These are phyloP conservation scores for Aphelinus certus DNA, from an alignment of 1,140 invertebrate genomes.

Conservation along the genomic window DNA sequence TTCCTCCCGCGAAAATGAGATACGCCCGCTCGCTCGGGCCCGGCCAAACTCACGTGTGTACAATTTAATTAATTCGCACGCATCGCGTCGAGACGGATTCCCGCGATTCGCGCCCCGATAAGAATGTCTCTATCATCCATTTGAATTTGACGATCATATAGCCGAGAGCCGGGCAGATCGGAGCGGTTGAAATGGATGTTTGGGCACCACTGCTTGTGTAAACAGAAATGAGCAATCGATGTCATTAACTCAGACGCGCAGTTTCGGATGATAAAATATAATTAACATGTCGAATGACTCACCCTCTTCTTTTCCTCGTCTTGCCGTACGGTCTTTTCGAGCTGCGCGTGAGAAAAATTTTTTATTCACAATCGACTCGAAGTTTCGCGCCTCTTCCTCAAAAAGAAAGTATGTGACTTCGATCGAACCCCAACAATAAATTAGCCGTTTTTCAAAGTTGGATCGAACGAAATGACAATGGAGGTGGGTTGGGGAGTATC, in stretches of 20 bases:
- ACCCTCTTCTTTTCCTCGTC: too few relatives aligned
- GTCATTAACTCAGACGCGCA: background rate
- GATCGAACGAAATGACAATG: too few relatives aligned
- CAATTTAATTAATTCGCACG: constrained; percentile 19
- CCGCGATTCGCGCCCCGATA: constrained; percentile 16
- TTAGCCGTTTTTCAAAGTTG: too few relatives aligned
- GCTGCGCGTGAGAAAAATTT: constrained; percentile 10
- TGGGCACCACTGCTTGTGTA: background rate
- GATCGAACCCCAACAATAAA: too few relatives aligned
- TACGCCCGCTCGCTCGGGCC: background rate
- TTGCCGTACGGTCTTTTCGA: background rate
- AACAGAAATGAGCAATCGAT: constrained; percentile 17
- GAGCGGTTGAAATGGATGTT: constrained; percentile 29
- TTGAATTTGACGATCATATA: background rate
- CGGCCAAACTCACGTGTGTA: background rate
- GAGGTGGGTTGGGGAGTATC: too few relatives aligned
- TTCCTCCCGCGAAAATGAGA: background rate
- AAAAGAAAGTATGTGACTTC: too few relatives aligned
- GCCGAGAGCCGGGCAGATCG: background rate
- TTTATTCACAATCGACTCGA: too few relatives aligned
- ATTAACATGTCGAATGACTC: background rate
- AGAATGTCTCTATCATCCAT: constrained; percentile 30
- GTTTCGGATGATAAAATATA: constrained; percentile 14
- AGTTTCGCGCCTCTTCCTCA: too few relatives aligned
- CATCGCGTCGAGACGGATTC: background rate